phyloP scores from a whole-genome alignment of 2,888 invertebrate species.

The Cynaeus angustus region DNA sequence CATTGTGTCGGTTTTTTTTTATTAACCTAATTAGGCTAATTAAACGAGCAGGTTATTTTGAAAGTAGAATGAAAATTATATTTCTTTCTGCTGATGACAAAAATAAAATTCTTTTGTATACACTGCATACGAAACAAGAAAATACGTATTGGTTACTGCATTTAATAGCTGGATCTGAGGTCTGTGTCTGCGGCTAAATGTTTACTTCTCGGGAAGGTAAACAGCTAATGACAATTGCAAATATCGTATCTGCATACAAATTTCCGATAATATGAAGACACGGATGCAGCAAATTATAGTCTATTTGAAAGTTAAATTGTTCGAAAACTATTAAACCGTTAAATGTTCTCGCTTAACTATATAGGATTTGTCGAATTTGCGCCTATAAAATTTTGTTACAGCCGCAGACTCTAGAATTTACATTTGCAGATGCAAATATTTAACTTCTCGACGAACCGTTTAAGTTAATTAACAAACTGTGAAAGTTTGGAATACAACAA shows the following conservation, averaged over 20 bases:
- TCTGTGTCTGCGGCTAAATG: conserved; percentile 33
- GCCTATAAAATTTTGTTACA: conserved; percentile 25
- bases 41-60: conserved; percentile 23
- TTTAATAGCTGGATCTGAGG: neutral
- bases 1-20: conserved; percentile 40
- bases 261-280: conserved; percentile 61
- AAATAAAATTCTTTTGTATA: too few species aligned
- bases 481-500: conserved; percentile 2
- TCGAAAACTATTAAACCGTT: conserved; percentile 60
- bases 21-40: conserved; percentile 44
- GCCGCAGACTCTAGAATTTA: neutral
- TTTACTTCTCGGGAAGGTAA: conserved; percentile 46
- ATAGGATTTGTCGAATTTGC: conserved; percentile 45
- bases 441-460: neutral
- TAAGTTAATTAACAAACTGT: conserved; percentile 1
- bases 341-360: conserved; percentile 46
- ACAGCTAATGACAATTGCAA: conserved; percentile 63
- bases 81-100: neutral
- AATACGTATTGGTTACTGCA: neutral
- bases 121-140: conserved; percentile 6
- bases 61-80: conserved; percentile 13
- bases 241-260: conserved; percentile 64
- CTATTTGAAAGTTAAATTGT: conserved; percentile 63
- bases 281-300: conserved; percentile 61
- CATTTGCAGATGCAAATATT: conserved; percentile 11